These are phyloP conservation scores for Trichosurus vulpecula DNA, from an alignment of 2,797 vertebrate genomes.

Conservation along the genomic window DNA sequence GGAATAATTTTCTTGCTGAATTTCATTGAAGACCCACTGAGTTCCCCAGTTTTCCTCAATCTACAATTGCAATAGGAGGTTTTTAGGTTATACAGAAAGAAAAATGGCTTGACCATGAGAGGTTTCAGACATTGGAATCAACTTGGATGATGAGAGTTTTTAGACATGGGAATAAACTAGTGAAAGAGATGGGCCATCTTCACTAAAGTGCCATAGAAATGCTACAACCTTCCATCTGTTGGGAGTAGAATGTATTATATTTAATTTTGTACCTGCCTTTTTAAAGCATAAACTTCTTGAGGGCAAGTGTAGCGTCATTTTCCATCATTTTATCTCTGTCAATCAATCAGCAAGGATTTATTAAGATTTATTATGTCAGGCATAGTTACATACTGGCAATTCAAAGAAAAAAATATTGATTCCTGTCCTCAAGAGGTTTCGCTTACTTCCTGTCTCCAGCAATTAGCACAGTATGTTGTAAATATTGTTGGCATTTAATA, in stretches of 20 bases:
- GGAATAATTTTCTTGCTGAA: neutral
- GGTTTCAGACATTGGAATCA: too few species aligned
- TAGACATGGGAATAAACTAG: slow-evolving; percentile 61
- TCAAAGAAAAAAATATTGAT: neutral
- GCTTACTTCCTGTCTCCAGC: neutral
- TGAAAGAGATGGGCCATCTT: slow-evolving; percentile 55
- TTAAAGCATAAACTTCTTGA: neutral
- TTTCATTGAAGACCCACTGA: slow-evolving; percentile 7
- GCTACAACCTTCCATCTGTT: slow-evolving; percentile 39
- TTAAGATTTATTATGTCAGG: neutral
- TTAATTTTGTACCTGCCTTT: neutral
- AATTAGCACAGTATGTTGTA: neutral
- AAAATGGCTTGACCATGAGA: slow-evolving; percentile 11
- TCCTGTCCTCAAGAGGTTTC: neutral
- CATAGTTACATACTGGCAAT: neutral
- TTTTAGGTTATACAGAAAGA: slow-evolving; percentile 68
- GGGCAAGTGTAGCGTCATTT: neutral
- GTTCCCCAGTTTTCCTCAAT: slow-evolving; percentile 47
- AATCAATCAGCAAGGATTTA: neutral
- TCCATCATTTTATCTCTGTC: neutral
- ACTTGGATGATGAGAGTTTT: slow-evolving; percentile 33
- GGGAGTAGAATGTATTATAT: slow-evolving; percentile 17
- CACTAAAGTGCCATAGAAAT: slow-evolving; percentile 51
- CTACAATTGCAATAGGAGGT: slow-evolving; percentile 46
- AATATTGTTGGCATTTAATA: neutral